These are phyloP conservation scores for Heliconius nattereri DNA, from an alignment of 1,140 invertebrate genomes.

Conservation along the genomic window DNA sequence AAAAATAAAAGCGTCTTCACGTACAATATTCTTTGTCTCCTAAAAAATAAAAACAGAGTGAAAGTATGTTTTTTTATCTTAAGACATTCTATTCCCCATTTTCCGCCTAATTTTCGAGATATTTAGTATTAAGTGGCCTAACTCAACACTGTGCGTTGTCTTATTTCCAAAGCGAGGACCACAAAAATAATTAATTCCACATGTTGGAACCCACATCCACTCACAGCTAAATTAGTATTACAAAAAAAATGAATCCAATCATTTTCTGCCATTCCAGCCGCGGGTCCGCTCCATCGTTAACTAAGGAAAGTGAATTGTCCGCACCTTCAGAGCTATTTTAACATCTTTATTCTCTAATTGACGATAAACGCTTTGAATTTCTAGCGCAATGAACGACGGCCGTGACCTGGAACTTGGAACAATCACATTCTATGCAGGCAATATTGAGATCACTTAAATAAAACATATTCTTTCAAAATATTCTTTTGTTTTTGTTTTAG, in stretches of 20 bases:
- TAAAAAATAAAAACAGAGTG: no score
- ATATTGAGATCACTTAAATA: background rate
- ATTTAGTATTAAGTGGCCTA: no score
- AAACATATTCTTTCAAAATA: background rate
- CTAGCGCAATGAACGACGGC: constrained; percentile 4
- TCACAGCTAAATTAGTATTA: no score
- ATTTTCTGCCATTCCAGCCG: background rate
- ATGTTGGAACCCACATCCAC: no score
- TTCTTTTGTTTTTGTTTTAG: background rate
- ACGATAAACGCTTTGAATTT: constrained; percentile 10
- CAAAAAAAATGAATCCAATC: background rate
- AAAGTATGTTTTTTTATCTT: no score
- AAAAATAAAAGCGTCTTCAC: no score
- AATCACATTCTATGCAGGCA: background rate
- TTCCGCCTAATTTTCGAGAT: no score
- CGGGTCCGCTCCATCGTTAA: constrained; percentile 11
- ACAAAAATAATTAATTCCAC: no score
- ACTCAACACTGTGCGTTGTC: no score
- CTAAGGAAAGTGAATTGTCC: background rate
- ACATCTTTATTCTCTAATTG: constrained; percentile 18
- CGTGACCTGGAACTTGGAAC: constrained; percentile 12
- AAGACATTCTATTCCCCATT: no score
- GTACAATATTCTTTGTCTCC: no score
- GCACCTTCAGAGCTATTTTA: constrained; percentile 5
- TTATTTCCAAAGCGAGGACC: no score